Base-by-base conservation (phyloP, 1,140 invertebrate genomes). In the Sminthurides bifidus region DNA sequence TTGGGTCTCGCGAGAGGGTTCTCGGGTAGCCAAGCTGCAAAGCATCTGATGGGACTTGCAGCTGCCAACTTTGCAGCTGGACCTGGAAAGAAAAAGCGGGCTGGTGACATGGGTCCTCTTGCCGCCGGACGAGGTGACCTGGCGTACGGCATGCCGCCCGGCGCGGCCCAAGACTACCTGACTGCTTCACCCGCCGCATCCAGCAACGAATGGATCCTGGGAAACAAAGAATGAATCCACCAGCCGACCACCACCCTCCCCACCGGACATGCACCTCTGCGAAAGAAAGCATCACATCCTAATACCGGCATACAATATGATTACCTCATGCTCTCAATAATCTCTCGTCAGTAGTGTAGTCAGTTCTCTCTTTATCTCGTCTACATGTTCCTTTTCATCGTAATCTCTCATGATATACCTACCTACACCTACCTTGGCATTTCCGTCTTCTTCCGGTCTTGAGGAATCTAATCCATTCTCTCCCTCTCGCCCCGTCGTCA, bases 11-110 rank as follows among this genome's bases (percentile, higher is more conserved):
- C 78, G 56, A 82, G 88, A 30, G 87, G 87, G 3, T 91, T 85
- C 70, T 90, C 86, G 35, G 88, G 87, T 0, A 84, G 85, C 24
- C 81, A 90, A 66, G 83, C 88, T 40, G 87, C 86, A 65, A 90
- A 90, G 71, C 87, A 91, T 69, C 74, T 90, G 63, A 87, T 92
- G 83, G 88, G 63, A 30, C 49, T 65, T 31, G 63, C 63, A 26
- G 63, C 63, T 35, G 63, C 63, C n/a, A 65, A 65, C 48, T 61
- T 65, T 54, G 63, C 63, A 26, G 54, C 59, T 48, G 63, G 59
- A 15, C 62, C 62, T 14, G 62, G 62, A 12, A 64, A 64, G 53
- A 64, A 54, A 59, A 64, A 64, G 56, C 52, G 62, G n/a, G 49
- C 23, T 19, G 62, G 54, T 26, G 56, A 58, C 10, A 54, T 35